phyloP scores from a whole-genome alignment of 1,140 invertebrate species.

The Anagrus nilaparvatae region DNA sequence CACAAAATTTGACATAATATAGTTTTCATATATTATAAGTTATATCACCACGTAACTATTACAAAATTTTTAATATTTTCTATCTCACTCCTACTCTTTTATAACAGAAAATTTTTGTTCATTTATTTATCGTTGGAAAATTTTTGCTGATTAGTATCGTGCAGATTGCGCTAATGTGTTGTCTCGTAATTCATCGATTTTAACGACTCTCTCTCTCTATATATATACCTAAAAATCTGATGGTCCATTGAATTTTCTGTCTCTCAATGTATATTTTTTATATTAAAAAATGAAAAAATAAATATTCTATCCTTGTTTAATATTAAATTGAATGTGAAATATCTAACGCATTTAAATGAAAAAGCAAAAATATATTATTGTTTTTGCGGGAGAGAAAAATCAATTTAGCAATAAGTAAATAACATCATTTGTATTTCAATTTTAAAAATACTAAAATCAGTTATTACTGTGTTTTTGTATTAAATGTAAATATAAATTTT shows the following conservation, averaged over 20 bases:
- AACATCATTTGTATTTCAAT: conserved; percentile 9
- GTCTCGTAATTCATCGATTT: conserved; percentile 42
- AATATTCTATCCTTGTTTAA: no score
- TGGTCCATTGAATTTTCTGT: conserved; percentile 35
- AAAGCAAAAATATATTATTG: no score
- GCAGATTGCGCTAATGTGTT: conserved; percentile 40
- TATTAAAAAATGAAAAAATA: no score
- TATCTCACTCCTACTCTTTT: background rate
- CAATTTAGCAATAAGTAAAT: conserved; percentile 6
- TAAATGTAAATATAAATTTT: no score
- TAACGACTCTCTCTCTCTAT: conserved; percentile 25
- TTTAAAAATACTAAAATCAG: conserved; percentile 6
- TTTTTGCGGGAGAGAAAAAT: conserved; percentile 5
- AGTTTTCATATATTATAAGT: conserved; percentile 1
- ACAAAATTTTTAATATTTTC: no score
- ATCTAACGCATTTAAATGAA: no score
- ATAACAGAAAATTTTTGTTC: conserved; percentile 17
- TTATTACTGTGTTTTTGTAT: no score
- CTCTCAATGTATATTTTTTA: conserved; percentile 18
- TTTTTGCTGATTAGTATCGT: conserved; percentile 42
- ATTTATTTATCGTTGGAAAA: conserved; percentile 36
- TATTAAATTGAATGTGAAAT: no score
- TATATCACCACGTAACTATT: conserved; percentile 6
- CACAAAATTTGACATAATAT: conserved; percentile 15
- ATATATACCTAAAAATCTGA: no score